Evolutionary conservation across 2,113 vertebrate genomes (phyloP).

Genomic region (Podarcis muralis): DNA sequence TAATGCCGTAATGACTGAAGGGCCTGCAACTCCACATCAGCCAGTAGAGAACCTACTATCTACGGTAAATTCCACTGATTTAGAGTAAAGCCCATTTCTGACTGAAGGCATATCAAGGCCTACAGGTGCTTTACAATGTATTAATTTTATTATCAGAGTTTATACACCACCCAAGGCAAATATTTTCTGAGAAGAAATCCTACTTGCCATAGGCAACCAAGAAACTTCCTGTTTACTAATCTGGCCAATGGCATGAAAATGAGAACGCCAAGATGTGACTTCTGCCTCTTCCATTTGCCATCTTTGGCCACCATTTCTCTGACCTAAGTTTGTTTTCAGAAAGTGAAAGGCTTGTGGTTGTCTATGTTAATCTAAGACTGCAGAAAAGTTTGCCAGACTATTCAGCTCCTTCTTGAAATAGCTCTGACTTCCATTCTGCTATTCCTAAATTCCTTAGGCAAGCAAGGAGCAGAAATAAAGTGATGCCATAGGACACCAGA

Average conservation of each 20-base stretch:
- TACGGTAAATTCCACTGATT: neutral
- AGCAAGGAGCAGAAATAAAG: constrained; percentile 27
- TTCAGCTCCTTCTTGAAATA: constrained; percentile 27
- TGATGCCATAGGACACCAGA: constrained; percentile 10
- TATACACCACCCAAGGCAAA: neutral
- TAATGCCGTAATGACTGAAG: neutral
- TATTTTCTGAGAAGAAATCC: neutral
- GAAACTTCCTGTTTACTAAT: neutral
- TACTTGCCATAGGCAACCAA: neutral
- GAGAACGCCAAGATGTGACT: neutral
- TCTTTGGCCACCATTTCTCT: neutral
- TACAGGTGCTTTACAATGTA: neutral
- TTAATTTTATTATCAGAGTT: neutral
- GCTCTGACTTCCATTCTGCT: constrained; percentile 2
- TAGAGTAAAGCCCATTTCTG: neutral
- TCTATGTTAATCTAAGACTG: constrained; percentile 13
- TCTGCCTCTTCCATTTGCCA: neutral
- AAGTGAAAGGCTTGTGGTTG: neutral
- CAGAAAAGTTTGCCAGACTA: constrained; percentile 12
- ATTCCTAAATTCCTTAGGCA: constrained; percentile 3
- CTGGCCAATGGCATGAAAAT: neutral
- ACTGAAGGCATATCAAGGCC: neutral
- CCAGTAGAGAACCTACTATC: neutral
- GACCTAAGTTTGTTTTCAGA: constrained; percentile 6
- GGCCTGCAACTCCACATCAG: neutral